phyloP scores from a whole-genome alignment of 2,888 invertebrate species.

The Habroteleia sp. region DNA sequence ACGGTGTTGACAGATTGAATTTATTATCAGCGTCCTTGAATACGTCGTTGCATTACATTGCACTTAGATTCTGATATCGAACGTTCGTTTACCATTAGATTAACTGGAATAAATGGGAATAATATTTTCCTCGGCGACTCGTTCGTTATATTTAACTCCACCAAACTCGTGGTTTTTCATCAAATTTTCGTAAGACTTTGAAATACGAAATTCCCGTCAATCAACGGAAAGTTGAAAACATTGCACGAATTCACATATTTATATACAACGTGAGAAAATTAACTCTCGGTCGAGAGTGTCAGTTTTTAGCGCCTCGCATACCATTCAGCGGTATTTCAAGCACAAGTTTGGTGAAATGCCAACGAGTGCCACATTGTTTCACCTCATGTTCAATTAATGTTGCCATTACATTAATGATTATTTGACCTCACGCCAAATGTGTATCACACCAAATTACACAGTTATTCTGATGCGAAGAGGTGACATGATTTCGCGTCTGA shows the following conservation, averaged over 20 bases:
- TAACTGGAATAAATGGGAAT: neutral
- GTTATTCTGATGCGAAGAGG: slow-evolving; percentile 20
- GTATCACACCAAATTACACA: slow-evolving; percentile 35
- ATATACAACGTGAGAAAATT: slow-evolving; percentile 58
- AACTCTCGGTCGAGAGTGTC: slow-evolving; percentile 32
- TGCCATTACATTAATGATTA: slow-evolving; percentile 54
- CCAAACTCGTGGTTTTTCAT: slow-evolving; percentile 1
- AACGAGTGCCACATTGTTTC: slow-evolving; percentile 52
- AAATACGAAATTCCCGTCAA: slow-evolving; percentile 40
- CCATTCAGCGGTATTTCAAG: slow-evolving; percentile 51
- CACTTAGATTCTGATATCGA: slow-evolving; percentile 39
- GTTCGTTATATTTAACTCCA: slow-evolving; percentile 10
- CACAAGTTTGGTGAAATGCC: slow-evolving; percentile 55
- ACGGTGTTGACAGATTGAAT: slow-evolving; percentile 53
- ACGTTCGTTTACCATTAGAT: slow-evolving; percentile 21
- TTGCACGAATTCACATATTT: slow-evolving; percentile 41
- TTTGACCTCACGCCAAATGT: slow-evolving; percentile 44
- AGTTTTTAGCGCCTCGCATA: slow-evolving; percentile 57
- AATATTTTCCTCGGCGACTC: slow-evolving; percentile 5
- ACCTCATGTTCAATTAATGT: slow-evolving; percentile 58
- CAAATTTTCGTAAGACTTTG: slow-evolving; percentile 11
- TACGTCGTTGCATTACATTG: slow-evolving; percentile 26
- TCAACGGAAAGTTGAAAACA: slow-evolving; percentile 18
- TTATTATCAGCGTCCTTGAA: slow-evolving; percentile 60
- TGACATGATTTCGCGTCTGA: slow-evolving; percentile 8